Conservation (phyloP, 2,888 invertebrate species). For the Hesperia comma region DNA sequence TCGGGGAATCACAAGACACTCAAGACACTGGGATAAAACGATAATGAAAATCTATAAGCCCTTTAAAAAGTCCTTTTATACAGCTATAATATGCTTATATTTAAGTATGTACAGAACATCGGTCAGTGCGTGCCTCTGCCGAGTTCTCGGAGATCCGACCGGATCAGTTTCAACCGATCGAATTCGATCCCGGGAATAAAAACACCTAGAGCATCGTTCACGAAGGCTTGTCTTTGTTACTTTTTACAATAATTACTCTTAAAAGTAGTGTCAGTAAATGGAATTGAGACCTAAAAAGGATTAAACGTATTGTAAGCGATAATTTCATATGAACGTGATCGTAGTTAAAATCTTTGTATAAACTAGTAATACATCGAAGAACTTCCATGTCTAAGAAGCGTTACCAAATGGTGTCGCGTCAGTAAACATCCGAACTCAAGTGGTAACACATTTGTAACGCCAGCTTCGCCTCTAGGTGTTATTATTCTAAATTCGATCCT, state of each 20-base stretch:
- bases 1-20: no score
- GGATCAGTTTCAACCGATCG: conserved; percentile 34
- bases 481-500: conserved; percentile 27
- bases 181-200: conserved; percentile 11
- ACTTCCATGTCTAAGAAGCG: background rate
- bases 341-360: background rate
- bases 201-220: background rate
- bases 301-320: no score
- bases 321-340: no score
- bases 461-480: conserved; percentile 45
- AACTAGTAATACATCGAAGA: background rate
- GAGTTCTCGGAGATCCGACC: conserved; percentile 17
- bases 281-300: no score
- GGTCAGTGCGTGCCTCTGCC: conserved; percentile 19
- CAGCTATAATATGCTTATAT: background rate
- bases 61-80: background rate
- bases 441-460: conserved; percentile 8
- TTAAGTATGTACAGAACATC: background rate
- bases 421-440: background rate
- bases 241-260: no score
- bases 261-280: no score
- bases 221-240: no score
- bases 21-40: no score
- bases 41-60: no score
- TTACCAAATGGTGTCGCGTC: background rate